Evolutionary conservation across 2,888 invertebrate species (phyloP), one percentile per base, ranked within the genome.

Genomic region (Holacanthella duospinosa): DNA sequence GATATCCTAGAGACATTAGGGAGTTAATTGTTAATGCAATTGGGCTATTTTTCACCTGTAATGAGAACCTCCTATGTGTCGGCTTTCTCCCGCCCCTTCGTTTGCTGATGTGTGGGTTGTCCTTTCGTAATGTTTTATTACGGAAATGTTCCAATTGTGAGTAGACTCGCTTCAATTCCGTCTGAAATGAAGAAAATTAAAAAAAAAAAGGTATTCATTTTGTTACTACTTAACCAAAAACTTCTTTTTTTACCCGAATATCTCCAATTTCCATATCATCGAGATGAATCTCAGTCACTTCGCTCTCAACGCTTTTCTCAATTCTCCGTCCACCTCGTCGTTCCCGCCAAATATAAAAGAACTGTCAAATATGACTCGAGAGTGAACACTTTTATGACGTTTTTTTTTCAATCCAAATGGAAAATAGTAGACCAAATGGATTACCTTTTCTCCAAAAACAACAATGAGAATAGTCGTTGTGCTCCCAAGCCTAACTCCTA

Each of bases 21-120:
- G n/a, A n/a, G n/a, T n/a, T n/a, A n/a, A n/a, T n/a, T n/a, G n/a
- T n/a, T n/a, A n/a, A n/a, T n/a, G n/a, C n/a, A n/a, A n/a, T n/a
- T n/a, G n/a, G n/a, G n/a, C 21, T 4, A 21, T 21, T 48, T 48
- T 29, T 61, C 80, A 88, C 89, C 86, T 93, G 92, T 71, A 93
- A 79, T 59, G 91, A 92, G 80, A 93, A 90, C 72, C 89, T 82
- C 74, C 90, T 80, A 77, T 90, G 90, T 43, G 89, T 88, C 55
- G 88, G 86, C 79, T 93, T 93, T 68, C 92, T 82, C 19, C 93
- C 93, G n/a, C 93, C 93, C 64, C 92, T 82, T 62, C 93, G 83
- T 79, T 94, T 94, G 74, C 90, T 91, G 78, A 95, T 94, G 82
- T 95, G 95, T 60, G 95, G 95, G 81, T 95, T 95, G 81, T 94